phyloP scores from a whole-genome alignment of 2,113 vertebrate genomes.

The Acanthochromis polyacanthus region DNA sequence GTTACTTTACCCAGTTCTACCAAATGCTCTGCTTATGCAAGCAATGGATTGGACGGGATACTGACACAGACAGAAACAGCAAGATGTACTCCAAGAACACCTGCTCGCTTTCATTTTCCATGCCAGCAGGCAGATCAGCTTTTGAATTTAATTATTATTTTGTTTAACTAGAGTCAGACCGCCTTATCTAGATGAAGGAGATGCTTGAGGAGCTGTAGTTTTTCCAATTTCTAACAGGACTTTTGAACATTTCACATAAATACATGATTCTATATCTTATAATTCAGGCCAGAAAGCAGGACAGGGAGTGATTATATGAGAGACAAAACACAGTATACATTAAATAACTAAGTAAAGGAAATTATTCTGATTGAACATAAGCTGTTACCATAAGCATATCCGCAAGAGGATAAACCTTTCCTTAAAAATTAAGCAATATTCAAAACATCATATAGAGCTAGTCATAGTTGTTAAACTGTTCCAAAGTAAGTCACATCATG shows the following conservation, averaged over 20 bases:
- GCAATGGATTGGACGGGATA: constrained; percentile 24
- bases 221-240: neutral
- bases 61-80: constrained; percentile 12
- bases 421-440: too few relatives aligned
- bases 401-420: neutral
- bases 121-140: constrained; percentile 12
- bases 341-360: neutral
- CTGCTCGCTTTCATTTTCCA: constrained; percentile 6
- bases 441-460: too few relatives aligned
- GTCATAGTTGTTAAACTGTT: neutral
- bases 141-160: constrained; percentile 10
- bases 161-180: constrained; percentile 17
- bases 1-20: constrained; percentile 8
- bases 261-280: neutral
- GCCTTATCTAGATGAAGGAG: neutral
- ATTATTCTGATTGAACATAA: neutral
- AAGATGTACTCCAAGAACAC: neutral
- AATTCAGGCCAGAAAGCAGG: neutral
- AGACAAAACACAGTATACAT: neutral
- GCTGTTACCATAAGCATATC: neutral
- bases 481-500: neutral
- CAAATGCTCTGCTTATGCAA: constrained; percentile 17
- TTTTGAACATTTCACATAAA: neutral
- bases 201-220: neutral
- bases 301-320: neutral